Evolutionary conservation across 1,140 invertebrate species (phyloP).

Genomic region (Ectropis grisescens): DNA sequence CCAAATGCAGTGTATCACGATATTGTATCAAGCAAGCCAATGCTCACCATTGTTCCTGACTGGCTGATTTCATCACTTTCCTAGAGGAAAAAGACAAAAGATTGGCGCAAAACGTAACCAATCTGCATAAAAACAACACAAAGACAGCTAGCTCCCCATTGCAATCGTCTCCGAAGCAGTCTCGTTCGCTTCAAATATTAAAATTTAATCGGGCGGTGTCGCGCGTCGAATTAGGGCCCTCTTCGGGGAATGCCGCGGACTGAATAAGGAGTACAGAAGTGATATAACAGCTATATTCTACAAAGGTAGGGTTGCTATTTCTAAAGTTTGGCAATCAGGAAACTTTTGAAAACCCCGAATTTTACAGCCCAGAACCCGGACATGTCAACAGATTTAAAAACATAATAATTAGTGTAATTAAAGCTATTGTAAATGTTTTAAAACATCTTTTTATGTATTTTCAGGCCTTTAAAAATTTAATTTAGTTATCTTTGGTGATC

Average conservation of each 20-base stretch:
- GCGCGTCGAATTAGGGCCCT: conserved; percentile 64
- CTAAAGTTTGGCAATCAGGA: too few relatives aligned
- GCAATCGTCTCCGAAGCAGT: conserved; percentile 38
- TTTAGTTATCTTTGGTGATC: too few relatives aligned
- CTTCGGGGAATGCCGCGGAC: conserved; percentile 49
- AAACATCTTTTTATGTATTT: too few relatives aligned
- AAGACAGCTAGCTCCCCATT: conserved; percentile 36
- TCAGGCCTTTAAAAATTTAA: too few relatives aligned
- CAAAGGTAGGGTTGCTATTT: too few relatives aligned
- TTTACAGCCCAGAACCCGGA: too few relatives aligned
- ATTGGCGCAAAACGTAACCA: background rate
- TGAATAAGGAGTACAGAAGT: conserved; percentile 10
- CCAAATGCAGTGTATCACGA: too few relatives aligned
- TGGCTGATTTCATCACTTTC: background rate
- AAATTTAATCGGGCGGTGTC: conserved; percentile 66
- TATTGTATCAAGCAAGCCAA: too few relatives aligned
- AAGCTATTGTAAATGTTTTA: too few relatives aligned
- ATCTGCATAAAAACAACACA: conserved; percentile 13
- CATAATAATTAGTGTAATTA: too few relatives aligned
- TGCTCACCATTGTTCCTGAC: background rate
- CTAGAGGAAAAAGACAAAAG: background rate
- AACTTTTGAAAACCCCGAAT: too few relatives aligned
- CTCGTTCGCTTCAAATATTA: conserved; percentile 61
- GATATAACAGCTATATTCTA: background rate
- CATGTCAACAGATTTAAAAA: too few relatives aligned